Evolutionary conservation across 2,113 vertebrate genomes (phyloP).

Genomic region (Platycercus adscitus): DNA sequence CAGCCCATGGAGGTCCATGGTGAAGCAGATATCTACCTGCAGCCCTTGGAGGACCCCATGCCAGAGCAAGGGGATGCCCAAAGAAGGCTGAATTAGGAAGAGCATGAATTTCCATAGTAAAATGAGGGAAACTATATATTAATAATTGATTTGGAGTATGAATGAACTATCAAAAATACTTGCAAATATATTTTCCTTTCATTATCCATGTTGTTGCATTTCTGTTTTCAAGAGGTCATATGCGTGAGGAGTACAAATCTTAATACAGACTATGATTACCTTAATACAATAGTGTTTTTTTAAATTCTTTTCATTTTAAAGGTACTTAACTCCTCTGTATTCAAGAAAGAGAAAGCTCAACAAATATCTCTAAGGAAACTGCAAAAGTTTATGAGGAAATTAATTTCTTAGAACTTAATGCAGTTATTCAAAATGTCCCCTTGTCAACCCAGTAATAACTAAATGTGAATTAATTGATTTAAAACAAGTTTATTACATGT

Average conservation of each 20-base stretch:
- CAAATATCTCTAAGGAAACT: not conserved
- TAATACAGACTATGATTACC: not conserved
- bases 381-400: not conserved
- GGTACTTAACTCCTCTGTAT: not conserved
- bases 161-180: not conserved
- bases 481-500: not conserved
- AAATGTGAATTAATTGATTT: slow-evolving; percentile 16
- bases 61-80: not conserved
- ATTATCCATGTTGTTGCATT: not conserved
- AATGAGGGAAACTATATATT: not conserved
- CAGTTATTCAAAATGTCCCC: not conserved
- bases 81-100: not conserved
- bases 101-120: not conserved
- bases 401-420: slow-evolving; percentile 6
- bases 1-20: not conserved
- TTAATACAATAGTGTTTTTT: not conserved
- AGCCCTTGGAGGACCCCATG: not conserved
- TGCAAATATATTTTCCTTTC: not conserved
- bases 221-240: not conserved
- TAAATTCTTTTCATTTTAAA: not conserved
- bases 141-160: not conserved
- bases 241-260: not conserved
- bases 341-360: not conserved
- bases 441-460: not conserved
- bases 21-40: not conserved